Evolutionary conservation across 2,113 vertebrate genomes (phyloP).

Genomic region (Chrysemys picta): DNA sequence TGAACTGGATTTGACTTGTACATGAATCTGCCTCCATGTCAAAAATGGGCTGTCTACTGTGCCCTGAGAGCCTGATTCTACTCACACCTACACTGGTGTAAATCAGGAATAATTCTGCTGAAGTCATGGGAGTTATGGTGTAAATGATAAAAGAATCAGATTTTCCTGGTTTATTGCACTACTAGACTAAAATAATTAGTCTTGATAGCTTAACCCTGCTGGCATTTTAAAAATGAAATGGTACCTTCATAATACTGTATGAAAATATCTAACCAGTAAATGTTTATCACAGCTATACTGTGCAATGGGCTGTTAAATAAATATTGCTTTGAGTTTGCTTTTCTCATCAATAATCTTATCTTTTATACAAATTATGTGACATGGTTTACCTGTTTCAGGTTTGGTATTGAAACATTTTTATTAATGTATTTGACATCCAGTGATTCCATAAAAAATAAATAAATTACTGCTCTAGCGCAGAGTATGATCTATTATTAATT

Average conservation of each 20-base stretch:
- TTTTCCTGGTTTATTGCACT: rapidly evolving
- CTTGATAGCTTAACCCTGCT: not conserved
- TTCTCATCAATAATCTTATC: not conserved
- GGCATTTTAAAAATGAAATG: not conserved
- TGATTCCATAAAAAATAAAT: not conserved
- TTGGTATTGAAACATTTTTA: not conserved
- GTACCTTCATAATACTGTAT: no score
- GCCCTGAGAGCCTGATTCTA: not conserved
- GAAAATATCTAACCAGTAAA: not conserved
- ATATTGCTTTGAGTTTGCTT: not conserved
- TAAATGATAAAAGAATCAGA: not conserved
- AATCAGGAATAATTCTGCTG: not conserved
- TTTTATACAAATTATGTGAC: not conserved
- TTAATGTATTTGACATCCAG: not conserved
- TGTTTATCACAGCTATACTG: not conserved
- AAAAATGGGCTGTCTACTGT: not conserved
- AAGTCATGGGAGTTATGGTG: not conserved
- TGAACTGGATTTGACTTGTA: not conserved
- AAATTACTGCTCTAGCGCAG: not conserved
- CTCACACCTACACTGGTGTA: not conserved
- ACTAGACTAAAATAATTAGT: not conserved
- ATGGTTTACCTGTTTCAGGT: not conserved
- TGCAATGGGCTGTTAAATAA: not conserved
- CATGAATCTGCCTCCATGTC: not conserved
- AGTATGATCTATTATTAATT: not conserved